Evolutionary conservation across 2,113 vertebrate species (phyloP), one percentile per base, ranked within the genome.

Genomic region (Ondatra zibethicus): DNA sequence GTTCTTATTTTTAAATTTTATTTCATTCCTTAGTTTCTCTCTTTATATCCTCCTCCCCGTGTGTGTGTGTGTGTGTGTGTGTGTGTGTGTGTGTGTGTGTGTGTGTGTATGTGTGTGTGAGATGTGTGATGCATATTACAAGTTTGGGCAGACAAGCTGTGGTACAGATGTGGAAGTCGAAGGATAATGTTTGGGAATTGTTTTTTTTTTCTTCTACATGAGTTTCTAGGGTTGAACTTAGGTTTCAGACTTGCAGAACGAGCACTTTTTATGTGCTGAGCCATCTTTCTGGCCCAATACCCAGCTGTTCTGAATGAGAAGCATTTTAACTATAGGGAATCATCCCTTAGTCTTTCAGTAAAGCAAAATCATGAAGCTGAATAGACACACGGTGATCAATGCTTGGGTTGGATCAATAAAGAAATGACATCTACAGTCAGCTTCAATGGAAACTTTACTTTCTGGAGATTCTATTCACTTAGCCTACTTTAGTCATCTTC

Each of bases 401-500:
- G 94, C 47, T 92, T 61, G 75, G 96, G 91, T 58, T 98, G 97
- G 80, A 98, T 98, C 98, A 98, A 97, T 98, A 98, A 96, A 63
- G 97, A 98, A 97, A 97, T 98, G 96, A 92, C 97, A 98, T 97
- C 78, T 92, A 86, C 25, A 75, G 88, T 97, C 96, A 95, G 96
- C 96, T 97, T 98, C 97, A 98, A 95, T 78, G 94, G 97, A 97
- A 97, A 14, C 76, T 97, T 93, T 97, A 90, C 92, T 98, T 98
- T 96, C 96, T 65, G 97, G 42, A 95, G 8, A 31, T 50, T 95
- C n/a, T 47, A 50, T 80, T 92, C 68, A 85, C 9, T 65, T 73
- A 29, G 29, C 78, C 45, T 66, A 13, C n/a, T 89, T 95, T 55
- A n/a, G 33, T 52, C 36, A 63, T 95, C 93, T 96, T 93, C 12